Evolutionary conservation across 2,113 vertebrate species (phyloP), one percentile per base, ranked within the genome.

Genomic region (Equus przewalskii): DNA sequence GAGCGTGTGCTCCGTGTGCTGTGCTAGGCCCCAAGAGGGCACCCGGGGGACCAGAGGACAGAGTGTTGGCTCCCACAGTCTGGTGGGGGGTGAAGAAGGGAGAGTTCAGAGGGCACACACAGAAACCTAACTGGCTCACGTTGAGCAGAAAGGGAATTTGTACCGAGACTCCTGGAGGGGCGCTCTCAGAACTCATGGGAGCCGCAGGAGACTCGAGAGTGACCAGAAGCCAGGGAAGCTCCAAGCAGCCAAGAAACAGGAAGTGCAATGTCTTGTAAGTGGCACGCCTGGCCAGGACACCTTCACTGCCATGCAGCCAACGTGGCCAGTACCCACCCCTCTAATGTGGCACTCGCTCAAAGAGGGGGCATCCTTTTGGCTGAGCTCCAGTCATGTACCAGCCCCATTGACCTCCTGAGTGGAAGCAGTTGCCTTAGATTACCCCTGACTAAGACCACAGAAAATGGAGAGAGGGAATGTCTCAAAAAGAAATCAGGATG

Each of bases 401-500:
- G 44, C 14, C 26, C 87, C 46, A 19, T 82, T 49, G 58, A 73
- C 58, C 19, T 58, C 73, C 30, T 15, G 16, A 62, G 7, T 46
- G 54, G 13, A 82, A 84, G 46, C 51, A 60, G 11, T 60, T 58
- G 30, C 22, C 33, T 89, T 94, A 49, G 2, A 18, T 72, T n/a
- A 41, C 10, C n/a, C 44, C 16, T 24, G 10, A 49, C 41, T 88
- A 56, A 79, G 69, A 88, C 19, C 58, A 82, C 28, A 46, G 18
- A 54, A 65, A 84, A 65, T 36, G 18, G 41, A 56, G 28, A 87
- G 24, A 93, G 16, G 21, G 33, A 33, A 69, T 70, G 75, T 85
- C 33, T 91, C 51, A 58, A 83, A 75, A 91, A 94, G 69, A 94
- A 89, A 92, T 89, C 51, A 78, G 44, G 75, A 19, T 92, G 51